Percentiles rank a stretch among this genome's conserved stretches.
Conservation (phyloP, 1,140 invertebrate species). For the Pseudachorutes palmiensis region DNA sequence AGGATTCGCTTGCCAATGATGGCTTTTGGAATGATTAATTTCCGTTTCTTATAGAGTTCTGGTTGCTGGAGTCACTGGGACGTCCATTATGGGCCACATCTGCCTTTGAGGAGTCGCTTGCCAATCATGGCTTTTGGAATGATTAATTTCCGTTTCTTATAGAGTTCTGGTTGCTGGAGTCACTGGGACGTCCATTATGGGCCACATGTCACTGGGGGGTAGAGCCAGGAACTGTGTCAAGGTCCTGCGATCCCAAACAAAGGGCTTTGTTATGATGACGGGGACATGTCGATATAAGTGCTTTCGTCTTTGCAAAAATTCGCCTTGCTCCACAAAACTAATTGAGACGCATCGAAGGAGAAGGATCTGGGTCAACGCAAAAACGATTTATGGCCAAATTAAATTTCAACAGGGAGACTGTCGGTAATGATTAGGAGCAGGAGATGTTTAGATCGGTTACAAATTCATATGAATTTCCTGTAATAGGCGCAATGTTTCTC, state of each 20-base stretch:
- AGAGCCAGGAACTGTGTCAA: neutral
- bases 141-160: neutral
- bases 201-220: neutral
- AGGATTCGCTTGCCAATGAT: neutral
- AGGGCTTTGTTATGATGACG: neutral
- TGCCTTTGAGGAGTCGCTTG: neutral
- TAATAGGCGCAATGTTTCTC: too few relatives aligned
- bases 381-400: neutral
- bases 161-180: neutral
- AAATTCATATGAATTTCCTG: too few relatives aligned
- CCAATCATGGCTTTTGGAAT: too few relatives aligned
- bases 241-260: neutral
- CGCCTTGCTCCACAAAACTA: neutral
- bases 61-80: neutral
- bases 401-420: too few relatives aligned
- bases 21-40: neutral
- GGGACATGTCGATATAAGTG: too few relatives aligned
- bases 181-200: too few relatives aligned
- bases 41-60: neutral
- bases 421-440: too few relatives aligned
- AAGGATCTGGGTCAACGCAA: neutral
- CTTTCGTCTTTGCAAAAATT: too few relatives aligned
- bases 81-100: too few relatives aligned
- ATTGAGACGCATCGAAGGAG: neutral
- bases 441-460: neutral